phyloP scores from a whole-genome alignment of 2,797 vertebrate genomes.

The Oreonectes daqikongensis region DNA sequence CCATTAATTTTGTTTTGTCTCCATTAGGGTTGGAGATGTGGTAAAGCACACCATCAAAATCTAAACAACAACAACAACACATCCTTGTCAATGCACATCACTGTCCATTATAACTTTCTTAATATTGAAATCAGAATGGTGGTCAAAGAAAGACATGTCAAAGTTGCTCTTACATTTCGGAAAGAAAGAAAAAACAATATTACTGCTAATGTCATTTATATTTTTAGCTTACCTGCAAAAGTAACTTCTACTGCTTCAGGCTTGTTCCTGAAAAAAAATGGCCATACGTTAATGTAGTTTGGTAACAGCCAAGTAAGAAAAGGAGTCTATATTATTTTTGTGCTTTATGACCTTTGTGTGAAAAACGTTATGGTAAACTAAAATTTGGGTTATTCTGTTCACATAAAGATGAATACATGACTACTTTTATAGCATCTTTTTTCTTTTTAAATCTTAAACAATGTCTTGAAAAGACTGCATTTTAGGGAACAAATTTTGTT shows the following conservation, averaged over 20 bases:
- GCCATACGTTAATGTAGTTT: not conserved
- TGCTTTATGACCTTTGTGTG: not conserved
- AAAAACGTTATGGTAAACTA: not conserved
- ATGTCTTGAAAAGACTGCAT: no score
- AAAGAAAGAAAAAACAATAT: no score
- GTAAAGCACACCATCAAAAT: slow-evolving; percentile 98
- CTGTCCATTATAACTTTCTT: not conserved
- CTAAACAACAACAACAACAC: slow-evolving; percentile 67
- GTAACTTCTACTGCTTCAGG: slow-evolving; percentile 98
- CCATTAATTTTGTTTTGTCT: slow-evolving; percentile 98
- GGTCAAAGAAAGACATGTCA: not conserved
- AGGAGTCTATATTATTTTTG: not conserved
- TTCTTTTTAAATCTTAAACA: no score
- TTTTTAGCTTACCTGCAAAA: slow-evolving; percentile 88
- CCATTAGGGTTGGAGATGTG: slow-evolving; percentile 98
- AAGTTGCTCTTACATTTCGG: not conserved
- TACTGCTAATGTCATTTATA: not conserved
- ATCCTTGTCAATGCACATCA: not conserved
- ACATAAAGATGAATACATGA: no score
- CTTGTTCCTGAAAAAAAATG: slow-evolving; percentile 84
- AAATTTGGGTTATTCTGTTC: no score
- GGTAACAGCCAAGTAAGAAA: not conserved
- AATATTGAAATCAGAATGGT: not conserved
- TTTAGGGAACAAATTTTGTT: no score
- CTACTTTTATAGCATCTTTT: no score